Conservation (phyloP, 2,113 vertebrate species). For the Chelonoidis abingdonii region DNA sequence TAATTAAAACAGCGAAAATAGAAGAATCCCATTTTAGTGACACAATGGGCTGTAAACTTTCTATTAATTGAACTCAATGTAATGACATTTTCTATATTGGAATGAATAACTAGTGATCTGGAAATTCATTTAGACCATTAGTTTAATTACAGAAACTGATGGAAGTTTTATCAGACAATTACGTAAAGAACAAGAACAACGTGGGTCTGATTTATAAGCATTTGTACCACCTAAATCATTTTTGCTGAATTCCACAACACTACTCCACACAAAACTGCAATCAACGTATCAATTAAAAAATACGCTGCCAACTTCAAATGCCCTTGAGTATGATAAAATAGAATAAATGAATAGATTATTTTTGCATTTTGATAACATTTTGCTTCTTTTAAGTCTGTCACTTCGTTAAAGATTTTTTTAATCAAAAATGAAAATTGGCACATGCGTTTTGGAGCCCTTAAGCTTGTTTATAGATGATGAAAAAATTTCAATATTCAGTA, state of each 20-base stretch:
- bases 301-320: conserved; percentile 45
- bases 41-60: conserved; percentile 43
- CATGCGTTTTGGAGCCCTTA: background rate
- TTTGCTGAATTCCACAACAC: conserved; percentile 60
- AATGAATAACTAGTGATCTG: conserved; percentile 78
- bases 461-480: background rate
- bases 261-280: conserved; percentile 62
- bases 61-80: conserved; percentile 71
- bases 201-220: conserved; percentile 75
- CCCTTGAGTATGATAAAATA: conserved; percentile 48
- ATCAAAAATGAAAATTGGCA: background rate
- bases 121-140: conserved; percentile 82
- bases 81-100: conserved; percentile 67
- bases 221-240: conserved; percentile 74
- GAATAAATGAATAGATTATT: conserved; percentile 27
- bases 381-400: background rate
- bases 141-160: conserved; percentile 83
- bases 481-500: background rate
- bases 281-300: conserved; percentile 75
- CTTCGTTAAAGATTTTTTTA: background rate
- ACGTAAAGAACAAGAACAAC: conserved; percentile 66
- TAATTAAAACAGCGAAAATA: conserved; percentile 61
- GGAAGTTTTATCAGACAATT: conserved; percentile 82
- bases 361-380: conserved; percentile 3
- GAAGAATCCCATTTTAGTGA: conserved; percentile 37